Evolutionary conservation across 2,797 vertebrate species (phyloP).

Genomic region (Sebastes miniatus): DNA sequence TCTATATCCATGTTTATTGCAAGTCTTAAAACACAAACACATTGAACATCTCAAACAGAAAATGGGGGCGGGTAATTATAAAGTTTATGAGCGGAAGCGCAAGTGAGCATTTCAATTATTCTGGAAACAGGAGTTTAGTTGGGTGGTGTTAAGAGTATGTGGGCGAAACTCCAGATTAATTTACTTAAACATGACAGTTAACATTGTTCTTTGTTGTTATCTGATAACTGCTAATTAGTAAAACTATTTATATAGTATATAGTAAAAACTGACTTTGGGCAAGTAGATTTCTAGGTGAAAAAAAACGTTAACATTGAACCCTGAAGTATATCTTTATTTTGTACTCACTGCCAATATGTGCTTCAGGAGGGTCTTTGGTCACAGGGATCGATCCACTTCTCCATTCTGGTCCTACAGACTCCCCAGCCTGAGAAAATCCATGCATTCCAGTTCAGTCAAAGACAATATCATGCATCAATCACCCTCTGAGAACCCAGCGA

Average conservation of each 20-base stretch:
- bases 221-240: too few species aligned
- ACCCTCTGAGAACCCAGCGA: not conserved
- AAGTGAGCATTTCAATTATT: too few species aligned
- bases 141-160: too few species aligned
- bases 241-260: too few species aligned
- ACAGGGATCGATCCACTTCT: not conserved
- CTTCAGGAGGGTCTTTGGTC: not conserved
- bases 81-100: too few species aligned
- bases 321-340: not conserved
- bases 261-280: too few species aligned
- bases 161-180: too few species aligned
- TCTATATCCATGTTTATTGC: not conserved
- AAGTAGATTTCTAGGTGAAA: too few species aligned
- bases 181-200: too few species aligned
- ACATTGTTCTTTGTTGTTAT: too few species aligned
- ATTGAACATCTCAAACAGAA: not conserved
- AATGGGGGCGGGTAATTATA: too few species aligned
- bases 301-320: not conserved
- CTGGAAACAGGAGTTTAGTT: too few species aligned
- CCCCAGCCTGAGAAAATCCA: not conserved
- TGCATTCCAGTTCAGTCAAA: not conserved
- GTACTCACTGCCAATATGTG: not conserved
- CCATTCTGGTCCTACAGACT: not conserved
- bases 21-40: not conserved
- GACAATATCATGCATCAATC: not conserved